Base-by-base conservation (phyloP, 2,113 vertebrate species). In the Nerophis lumbriciformis region DNA sequence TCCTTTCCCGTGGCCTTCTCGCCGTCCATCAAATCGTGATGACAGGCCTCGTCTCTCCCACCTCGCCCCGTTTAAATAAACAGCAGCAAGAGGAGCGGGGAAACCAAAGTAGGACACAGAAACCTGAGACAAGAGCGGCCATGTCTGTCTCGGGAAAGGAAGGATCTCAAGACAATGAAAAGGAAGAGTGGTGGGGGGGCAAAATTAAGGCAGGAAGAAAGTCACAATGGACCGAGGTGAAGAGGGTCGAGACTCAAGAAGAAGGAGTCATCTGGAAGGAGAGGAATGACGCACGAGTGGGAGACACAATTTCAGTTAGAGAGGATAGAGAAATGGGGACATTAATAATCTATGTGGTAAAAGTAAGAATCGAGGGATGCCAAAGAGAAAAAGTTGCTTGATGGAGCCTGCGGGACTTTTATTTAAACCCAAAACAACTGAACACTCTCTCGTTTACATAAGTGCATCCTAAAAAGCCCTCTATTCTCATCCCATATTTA, bases 401-500 rank as follows among this genome's bases (percentile, higher is more conserved):
- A 55, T 66, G 74, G 62, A 63, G 82, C 76, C 82, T 49, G 60
- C 7, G 75, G 81, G 75, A 68, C 45, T 73, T 81, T 66, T 83
- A 76, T 84, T 84, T 82, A 78, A 85, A 87, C 77, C 65, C 68
- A 81, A 75, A 83, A 79, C 72, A 81, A 85, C 53, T 65, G 59
- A 81, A 71, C 64, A 65, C 69, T 77, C 71, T 74, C 83, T 80
- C 71, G 72, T 83, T 84, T 74, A 79, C 61, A 80, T 76, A 71
- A 73, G 72, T 57, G 58, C 70, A 75, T 75, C 72, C 73, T 61
- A 36, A 48, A 59, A 59, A 44, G 14, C 8, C 8, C 45, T 28
- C 44, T 28, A 6, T n/a, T 52, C 9, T 9, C 5, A 73, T 54
- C 42, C 56, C 75, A 82, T 35, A 21, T 53, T 53, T 53, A 86